Evolutionary conservation across 2,888 invertebrate genomes (phyloP).

Genomic region (Tillus elongatus): DNA sequence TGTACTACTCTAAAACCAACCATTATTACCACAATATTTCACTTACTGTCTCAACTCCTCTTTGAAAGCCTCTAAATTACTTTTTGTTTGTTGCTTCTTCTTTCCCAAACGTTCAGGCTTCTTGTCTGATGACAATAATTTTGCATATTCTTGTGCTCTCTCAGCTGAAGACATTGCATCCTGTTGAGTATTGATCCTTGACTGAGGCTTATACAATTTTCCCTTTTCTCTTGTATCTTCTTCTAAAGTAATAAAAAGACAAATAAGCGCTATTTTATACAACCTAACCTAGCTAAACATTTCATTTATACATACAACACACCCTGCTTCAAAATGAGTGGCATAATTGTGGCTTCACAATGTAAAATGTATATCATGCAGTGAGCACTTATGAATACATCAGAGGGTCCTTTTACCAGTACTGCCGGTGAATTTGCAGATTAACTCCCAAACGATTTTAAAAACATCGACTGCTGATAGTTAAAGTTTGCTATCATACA

Average conservation of each 20-base stretch:
- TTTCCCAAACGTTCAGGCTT: constrained; percentile 56
- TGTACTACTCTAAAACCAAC: not conserved
- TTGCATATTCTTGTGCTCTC: constrained; percentile 60
- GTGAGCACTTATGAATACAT: too few relatives aligned
- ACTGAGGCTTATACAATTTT: constrained; percentile 86
- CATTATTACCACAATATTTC: not conserved
- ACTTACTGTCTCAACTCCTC: constrained; percentile 90
- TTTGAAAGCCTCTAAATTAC: constrained; percentile 95
- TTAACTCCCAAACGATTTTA: too few relatives aligned
- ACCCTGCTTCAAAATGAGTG: too few relatives aligned
- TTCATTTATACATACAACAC: too few relatives aligned
- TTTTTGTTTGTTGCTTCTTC: constrained; percentile 74
- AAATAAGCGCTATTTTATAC: constrained; percentile 1
- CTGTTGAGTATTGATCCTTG: constrained; percentile 51
- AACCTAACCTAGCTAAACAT: too few relatives aligned
- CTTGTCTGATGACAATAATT: constrained; percentile 52
- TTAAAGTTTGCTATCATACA: too few relatives aligned
- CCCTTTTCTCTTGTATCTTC: constrained; percentile 84
- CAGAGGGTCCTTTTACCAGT: too few relatives aligned
- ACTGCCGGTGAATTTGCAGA: too few relatives aligned
- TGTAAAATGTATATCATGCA: too few relatives aligned
- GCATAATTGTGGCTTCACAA: too few relatives aligned
- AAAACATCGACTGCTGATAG: too few relatives aligned
- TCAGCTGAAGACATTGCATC: constrained; percentile 53
- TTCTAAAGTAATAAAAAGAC: constrained; percentile 45